Evolutionary conservation across 64 coral and sea anemone genomes (phyloP), one percentile per base, ranked within the genome.

Genomic region (Stylophora pistillata): DNA sequence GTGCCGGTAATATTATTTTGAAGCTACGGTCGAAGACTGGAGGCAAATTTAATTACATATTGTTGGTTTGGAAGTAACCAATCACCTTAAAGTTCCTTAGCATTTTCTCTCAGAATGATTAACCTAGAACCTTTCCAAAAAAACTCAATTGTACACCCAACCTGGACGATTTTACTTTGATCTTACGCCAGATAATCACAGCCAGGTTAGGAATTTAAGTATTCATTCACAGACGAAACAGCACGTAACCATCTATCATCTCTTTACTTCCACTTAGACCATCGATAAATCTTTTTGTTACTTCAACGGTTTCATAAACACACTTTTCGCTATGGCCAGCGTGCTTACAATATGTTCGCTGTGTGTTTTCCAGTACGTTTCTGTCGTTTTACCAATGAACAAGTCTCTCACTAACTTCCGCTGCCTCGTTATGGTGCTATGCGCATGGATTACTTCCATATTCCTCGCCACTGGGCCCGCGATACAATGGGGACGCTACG

Each of bases 401-500:
- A 95, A 85, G 74, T 86, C 72, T 37, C 88, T 98, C 75, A 98
- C 96, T 5, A 98, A 98, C 87, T 85, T 95, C 55, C 93, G 93
- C 9, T 98, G 93, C 78, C 90, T 98, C 37, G 68, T 95, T 63
- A 98, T 98, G 86, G 78, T 95, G 18, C 68, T 98, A 71, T 94
- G 89, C 63, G 96, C 88, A 30, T 98, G 96, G 96, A 29, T 89
- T 31, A 87, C 90, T 64, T 91, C 96, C 13, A 68, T 91, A 2
- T 92, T 98, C 56, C 69, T 98, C 53, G 96, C 96, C 15, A 74
- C 78, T 15, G 96, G 96, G 29, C 96, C 96, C 70, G 85, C 88
- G 71, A 86, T 92, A 31, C 82, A 77, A 16, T 98, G 96, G 96
- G 96, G 96, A 29, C 96, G 96, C 58, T 98, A 98, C 16, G 96